phyloP scores from a whole-genome alignment of 2,888 invertebrate genomes.

The Cheiracanthium punctorium region DNA sequence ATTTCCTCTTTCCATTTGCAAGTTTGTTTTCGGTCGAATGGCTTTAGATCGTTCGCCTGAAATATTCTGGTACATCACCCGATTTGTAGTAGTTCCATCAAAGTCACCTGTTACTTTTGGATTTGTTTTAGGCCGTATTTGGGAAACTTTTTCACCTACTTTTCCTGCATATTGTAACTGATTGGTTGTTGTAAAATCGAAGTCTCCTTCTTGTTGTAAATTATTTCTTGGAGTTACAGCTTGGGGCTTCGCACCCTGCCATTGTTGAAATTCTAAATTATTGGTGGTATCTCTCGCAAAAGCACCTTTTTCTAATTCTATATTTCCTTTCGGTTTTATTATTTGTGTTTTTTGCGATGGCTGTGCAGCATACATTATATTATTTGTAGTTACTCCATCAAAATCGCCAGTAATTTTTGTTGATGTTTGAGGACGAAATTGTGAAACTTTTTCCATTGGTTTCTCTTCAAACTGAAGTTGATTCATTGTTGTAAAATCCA shows the following conservation, averaged over 20 bases:
- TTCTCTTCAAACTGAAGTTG: conserved; percentile 56
- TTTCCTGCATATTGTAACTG: conserved; percentile 36
- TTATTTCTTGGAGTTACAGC: conserved; percentile 60
- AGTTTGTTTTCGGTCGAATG: conserved; percentile 36
- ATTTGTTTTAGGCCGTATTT: conserved; percentile 43
- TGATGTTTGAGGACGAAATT: conserved; percentile 47
- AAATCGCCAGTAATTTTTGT: conserved; percentile 59
- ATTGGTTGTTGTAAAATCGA: conserved; percentile 56
- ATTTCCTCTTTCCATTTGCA: conserved; percentile 44
- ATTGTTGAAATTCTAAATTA: conserved; percentile 56
- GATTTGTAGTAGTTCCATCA: conserved; percentile 67
- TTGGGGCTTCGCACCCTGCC: conserved; percentile 48
- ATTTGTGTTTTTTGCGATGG: conserved; percentile 29
- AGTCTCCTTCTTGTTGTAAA: conserved; percentile 57
- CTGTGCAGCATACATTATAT: conserved; percentile 27
- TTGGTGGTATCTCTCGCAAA: conserved; percentile 49
- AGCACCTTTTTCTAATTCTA: conserved; percentile 37
- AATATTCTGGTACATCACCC: conserved; percentile 39
- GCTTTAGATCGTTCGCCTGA: conserved; percentile 27
- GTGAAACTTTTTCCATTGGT: conserved; percentile 50
- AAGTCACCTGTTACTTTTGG: conserved; percentile 41
- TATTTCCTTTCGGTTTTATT: conserved; percentile 44
- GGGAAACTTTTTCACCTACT: conserved; percentile 21
- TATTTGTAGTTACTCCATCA: conserved; percentile 63
- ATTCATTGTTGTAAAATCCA: conserved; percentile 60